These are phyloP conservation scores for Agrotis segetum DNA, from an alignment of 2,888 invertebrate species.

Conservation along the genomic window DNA sequence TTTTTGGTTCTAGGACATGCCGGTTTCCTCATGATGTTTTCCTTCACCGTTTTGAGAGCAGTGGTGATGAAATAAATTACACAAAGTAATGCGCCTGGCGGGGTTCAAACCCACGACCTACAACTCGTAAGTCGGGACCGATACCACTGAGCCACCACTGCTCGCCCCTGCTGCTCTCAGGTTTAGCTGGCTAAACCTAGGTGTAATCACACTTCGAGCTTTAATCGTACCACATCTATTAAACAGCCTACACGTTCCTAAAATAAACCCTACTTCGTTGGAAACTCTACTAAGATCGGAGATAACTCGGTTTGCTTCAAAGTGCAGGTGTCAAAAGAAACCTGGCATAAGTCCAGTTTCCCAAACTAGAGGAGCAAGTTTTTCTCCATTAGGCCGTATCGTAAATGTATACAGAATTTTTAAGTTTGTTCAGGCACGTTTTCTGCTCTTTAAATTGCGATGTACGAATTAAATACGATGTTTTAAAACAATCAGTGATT, in stretches of 20 bases:
- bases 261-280: not conserved
- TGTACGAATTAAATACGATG: not conserved
- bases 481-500: not conserved
- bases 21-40: too few relatives aligned
- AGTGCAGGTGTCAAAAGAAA: constrained; percentile 57
- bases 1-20: too few relatives aligned
- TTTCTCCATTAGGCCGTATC: constrained; percentile 21
- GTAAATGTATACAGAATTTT: constrained; percentile 26
- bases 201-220: too few relatives aligned
- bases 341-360: constrained; percentile 54
- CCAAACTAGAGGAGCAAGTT: constrained; percentile 32
- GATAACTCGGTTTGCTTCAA: constrained; percentile 48
- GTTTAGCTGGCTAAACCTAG: too few relatives aligned
- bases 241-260: not conserved
- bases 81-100: too few relatives aligned
- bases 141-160: too few relatives aligned
- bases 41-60: too few relatives aligned
- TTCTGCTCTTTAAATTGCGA: not conserved
- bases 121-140: too few relatives aligned
- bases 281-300: constrained; percentile 30
- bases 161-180: too few relatives aligned
- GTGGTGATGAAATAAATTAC: too few relatives aligned
- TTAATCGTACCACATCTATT: too few relatives aligned
- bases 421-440: not conserved
- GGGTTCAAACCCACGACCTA: too few relatives aligned